Percentiles rank a stretch among this genome's conserved stretches.
phyloP scores from a whole-genome alignment of 2,888 invertebrate species.

The Cerceris rybyensis region DNA sequence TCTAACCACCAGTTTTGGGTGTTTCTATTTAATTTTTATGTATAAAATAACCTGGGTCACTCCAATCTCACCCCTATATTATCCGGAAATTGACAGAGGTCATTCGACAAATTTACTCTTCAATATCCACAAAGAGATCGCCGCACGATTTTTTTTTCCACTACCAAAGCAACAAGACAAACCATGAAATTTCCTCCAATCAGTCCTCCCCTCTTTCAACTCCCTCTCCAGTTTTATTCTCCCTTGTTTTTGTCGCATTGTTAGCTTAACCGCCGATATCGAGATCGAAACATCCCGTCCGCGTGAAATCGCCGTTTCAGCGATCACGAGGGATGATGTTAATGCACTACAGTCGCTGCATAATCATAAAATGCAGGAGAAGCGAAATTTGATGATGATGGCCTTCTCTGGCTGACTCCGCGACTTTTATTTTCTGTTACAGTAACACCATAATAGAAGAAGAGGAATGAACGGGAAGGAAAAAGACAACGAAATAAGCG shows the following conservation, averaged over 20 bases:
- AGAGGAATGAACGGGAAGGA: conserved; percentile 24
- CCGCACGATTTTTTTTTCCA: too few relatives aligned
- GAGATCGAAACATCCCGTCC: conserved; percentile 33
- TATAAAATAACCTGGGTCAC: too few relatives aligned
- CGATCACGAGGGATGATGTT: conserved; percentile 50
- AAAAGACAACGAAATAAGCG: conserved; percentile 35
- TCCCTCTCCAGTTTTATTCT: conserved; percentile 5
- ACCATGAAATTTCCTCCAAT: conserved; percentile 63
- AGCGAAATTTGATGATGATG: conserved; percentile 65
- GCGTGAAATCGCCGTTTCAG: conserved; percentile 35
- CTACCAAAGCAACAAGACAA: too few relatives aligned
- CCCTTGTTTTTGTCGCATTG: conserved; percentile 8
- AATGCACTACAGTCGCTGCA: conserved; percentile 52
- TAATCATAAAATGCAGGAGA: conserved; percentile 57
- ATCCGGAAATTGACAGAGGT: too few relatives aligned
- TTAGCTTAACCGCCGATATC: conserved; percentile 10
- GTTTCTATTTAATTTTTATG: too few relatives aligned
- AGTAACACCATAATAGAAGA: conserved; percentile 47
- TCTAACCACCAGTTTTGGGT: too few relatives aligned
- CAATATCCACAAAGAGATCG: too few relatives aligned
- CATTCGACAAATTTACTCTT: too few relatives aligned
- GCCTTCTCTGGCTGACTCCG: conserved; percentile 52
- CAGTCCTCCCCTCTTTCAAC: conserved; percentile 14
- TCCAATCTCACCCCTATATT: too few relatives aligned
- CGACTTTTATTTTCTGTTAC: conserved; percentile 42